Evolutionary conservation across 2,113 vertebrate species (phyloP), one percentile per base, ranked within the genome.

Genomic region (Capreolus pygargus): DNA sequence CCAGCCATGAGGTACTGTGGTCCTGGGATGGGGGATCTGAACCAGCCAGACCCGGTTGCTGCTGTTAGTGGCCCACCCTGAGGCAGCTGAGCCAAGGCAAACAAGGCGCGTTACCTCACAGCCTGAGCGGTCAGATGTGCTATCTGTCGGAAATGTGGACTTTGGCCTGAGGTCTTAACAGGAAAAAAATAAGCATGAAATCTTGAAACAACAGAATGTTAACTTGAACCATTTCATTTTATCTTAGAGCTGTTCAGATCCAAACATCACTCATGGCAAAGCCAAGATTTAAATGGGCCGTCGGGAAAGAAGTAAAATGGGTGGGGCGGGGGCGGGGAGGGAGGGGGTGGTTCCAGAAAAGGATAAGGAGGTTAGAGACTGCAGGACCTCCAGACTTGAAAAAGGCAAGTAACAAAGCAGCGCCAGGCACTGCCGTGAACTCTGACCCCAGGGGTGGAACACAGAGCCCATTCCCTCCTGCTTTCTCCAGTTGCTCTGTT

Each of bases 31-130:
- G 76, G 0, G 43, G 45, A 33, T 13, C 12, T 3, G 25, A 30
- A 39, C 52, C 0, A 1, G 79, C 6, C 76, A 7, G 2, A 30
- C 5, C 3, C 61, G 58, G 7, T 23, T 7, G 6, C 83, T 89
- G 19, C 36, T 5, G 33, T 54, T 64, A 15, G 15, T 5, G 2
- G 15, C 52, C 25, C 28, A 7, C 83, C 58, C 54, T 0, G 2
- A n/a, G 25, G 89, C 8, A 3, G n/a, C 55, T 4, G 36, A 86
- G 97, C 97, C 97, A 98, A 98, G 91, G 94, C 84, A 97, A 98
- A 97, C 91, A 90, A 0, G 9, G 5, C 12, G 0, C 1, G 0
- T 88, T 86, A 97, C 86, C 76, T 97, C 90, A 4, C 17, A 78
- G 2, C 79, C 89, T 81, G 58, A 21, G 50, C 0, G 88, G 64